Percentiles rank a stretch among this genome's conserved stretches.
phyloP scores from a whole-genome alignment of 2,888 invertebrate species.

The Ochlodes sylvanus region DNA sequence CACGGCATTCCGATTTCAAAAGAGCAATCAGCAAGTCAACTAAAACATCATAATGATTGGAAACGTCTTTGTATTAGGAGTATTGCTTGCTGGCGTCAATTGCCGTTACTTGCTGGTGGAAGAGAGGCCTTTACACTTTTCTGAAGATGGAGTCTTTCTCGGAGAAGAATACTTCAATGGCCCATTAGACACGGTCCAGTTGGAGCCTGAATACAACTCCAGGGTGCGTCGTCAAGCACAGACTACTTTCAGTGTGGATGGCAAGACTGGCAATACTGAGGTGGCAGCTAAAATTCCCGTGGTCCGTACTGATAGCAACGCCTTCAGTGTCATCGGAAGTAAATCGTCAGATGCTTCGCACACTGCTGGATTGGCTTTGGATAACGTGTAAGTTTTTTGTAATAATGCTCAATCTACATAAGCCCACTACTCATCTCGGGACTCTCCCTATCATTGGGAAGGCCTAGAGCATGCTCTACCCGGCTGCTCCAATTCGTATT shows the following conservation, averaged over 20 bases:
- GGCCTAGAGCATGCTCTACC: too few relatives aligned
- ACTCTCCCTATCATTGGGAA: too few relatives aligned
- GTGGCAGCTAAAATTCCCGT: constrained; percentile 51
- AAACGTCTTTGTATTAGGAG: constrained; percentile 27
- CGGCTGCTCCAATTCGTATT: too few relatives aligned
- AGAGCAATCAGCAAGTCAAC: neutral
- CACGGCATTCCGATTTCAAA: constrained; percentile 1
- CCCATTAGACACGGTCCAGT: too few relatives aligned
- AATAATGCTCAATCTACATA: too few relatives aligned
- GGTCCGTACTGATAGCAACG: constrained; percentile 50
- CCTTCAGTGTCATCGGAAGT: constrained; percentile 54
- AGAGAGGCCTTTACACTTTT: constrained; percentile 11
- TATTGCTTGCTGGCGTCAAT: constrained; percentile 31
- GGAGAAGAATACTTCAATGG: too few relatives aligned
- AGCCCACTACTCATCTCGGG: too few relatives aligned
- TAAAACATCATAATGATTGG: constrained; percentile 24
- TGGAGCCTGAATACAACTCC: neutral
- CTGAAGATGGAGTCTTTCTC: constrained; percentile 13
- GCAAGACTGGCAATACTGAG: constrained; percentile 46
- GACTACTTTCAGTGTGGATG: constrained; percentile 26
- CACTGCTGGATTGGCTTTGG: constrained; percentile 56
- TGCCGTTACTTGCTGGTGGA: constrained; percentile 34
- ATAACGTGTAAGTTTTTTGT: constrained; percentile 58
- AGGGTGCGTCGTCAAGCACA: constrained; percentile 33
- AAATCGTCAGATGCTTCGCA: constrained; percentile 41